These are phyloP conservation scores for Hypena proboscidalis DNA, from an alignment of 2,888 invertebrate genomes.

Conservation along the genomic window DNA sequence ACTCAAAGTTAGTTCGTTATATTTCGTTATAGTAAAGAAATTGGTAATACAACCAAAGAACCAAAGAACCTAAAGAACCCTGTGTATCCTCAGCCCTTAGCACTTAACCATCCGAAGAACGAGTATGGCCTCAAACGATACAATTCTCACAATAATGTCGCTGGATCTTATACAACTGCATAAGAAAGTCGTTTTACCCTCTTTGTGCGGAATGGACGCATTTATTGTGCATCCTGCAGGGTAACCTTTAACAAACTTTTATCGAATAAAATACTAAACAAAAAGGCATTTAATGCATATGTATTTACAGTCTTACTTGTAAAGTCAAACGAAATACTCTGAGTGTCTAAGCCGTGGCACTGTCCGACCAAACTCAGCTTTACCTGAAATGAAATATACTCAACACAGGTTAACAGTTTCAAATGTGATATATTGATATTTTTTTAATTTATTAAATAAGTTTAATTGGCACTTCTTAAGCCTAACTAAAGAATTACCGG, in stretches of 20 bases:
- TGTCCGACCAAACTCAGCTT: too few relatives aligned
- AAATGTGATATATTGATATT: too few relatives aligned
- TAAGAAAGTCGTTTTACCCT: slow-evolving; percentile 32
- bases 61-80: too few relatives aligned
- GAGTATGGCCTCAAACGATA: slow-evolving; percentile 24
- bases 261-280: slow-evolving; percentile 11
- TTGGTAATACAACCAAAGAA: too few relatives aligned
- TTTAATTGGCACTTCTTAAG: too few relatives aligned
- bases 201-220: slow-evolving; percentile 32
- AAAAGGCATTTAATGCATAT: slow-evolving; percentile 15
- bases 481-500: too few relatives aligned
- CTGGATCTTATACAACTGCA: slow-evolving; percentile 17
- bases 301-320: slow-evolving; percentile 10
- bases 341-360: background rate
- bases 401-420: too few relatives aligned
- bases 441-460: too few relatives aligned
- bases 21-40: too few relatives aligned
- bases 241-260: slow-evolving; percentile 34
- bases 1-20: too few relatives aligned
- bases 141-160: slow-evolving; percentile 36
- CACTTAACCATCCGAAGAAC: slow-evolving; percentile 1
- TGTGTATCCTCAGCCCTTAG: too few relatives aligned
- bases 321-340: slow-evolving; percentile 4
- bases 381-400: too few relatives aligned
- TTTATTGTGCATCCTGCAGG: slow-evolving; percentile 35